Evolutionary conservation across 2,797 vertebrate species (phyloP), one percentile per base, ranked within the genome.

Genomic region (Peromyscus nudipes): DNA sequence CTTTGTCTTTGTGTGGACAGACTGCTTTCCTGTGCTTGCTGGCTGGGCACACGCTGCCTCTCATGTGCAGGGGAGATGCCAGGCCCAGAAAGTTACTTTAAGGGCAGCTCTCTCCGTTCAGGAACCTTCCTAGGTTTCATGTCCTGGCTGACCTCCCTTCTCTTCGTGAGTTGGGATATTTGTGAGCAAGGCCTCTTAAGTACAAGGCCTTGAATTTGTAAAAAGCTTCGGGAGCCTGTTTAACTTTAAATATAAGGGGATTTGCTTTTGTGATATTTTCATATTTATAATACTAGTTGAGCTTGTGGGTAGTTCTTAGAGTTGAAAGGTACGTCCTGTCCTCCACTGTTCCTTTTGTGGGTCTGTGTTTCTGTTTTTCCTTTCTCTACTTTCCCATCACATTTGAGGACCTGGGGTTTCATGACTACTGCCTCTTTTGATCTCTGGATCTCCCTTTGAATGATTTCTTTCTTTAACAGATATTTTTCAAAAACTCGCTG

Each of bases 401-500:
- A 14, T 31, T 29, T 55, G 76, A 16, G 55, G 25, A 69, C 31
- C 2, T 0, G 2, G 2, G 52, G 17, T 29, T n/a, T 64, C 46
- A 25, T n/a, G 27, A 34, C 64, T 16, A 14, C 46, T 67, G 37
- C 29, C 21, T n/a, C 3, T 21, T 71, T 80, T 43, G 77, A 71
- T 37, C 9, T 86, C 67, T 4, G 0, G 52, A 81, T 75, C 80
- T 52, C 29, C 83, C 91, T 77, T 31, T 89, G 12, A 75, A 6
- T 93, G 57, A 25, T 89, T 97, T 95, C 27, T 37, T 98, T 97
- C 93, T 21, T 97, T 98, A 87, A 57, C 87, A 99, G 99, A 99
- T 98, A 99, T 99, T 98, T 99, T 99, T 98, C 99, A 99, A 98
- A 99, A 99, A 97, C 97, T 99, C 80, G 98, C 99, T 90, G 98